Conservation (phyloP, 2,888 invertebrate species). For the Conus canariensis region DNA sequence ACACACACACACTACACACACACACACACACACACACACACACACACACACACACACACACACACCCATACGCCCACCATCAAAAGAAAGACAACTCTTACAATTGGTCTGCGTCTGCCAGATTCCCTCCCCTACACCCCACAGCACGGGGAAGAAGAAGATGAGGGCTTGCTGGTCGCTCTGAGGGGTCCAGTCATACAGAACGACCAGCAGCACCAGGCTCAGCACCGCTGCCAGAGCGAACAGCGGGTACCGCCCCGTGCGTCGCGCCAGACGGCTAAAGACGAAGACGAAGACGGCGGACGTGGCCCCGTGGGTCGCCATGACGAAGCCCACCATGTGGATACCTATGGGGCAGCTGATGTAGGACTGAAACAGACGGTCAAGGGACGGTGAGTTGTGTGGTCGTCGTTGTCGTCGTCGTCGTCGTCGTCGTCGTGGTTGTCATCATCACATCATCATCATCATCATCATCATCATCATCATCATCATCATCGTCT, state of each 20-base stretch:
- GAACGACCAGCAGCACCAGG: constrained; percentile 56
- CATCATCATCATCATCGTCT: too few relatives aligned
- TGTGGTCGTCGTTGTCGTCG: background rate
- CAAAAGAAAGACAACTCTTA: constrained; percentile 44
- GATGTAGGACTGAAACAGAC: constrained; percentile 62
- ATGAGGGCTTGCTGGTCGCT: constrained; percentile 51
- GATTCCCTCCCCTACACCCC: constrained; percentile 68
- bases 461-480: too few relatives aligned
- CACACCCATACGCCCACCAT: background rate
- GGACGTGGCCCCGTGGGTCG: constrained; percentile 63
- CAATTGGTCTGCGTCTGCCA: constrained; percentile 69
- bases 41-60: constrained; percentile 15
- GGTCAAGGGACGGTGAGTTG: background rate
- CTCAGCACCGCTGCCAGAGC: constrained; percentile 57
- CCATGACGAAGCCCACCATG: constrained; percentile 70
- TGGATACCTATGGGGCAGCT: constrained; percentile 68
- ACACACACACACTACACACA: background rate
- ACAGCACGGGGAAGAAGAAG: constrained; percentile 60
- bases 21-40: background rate
- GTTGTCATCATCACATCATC: too few relatives aligned
- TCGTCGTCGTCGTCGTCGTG: too few relatives aligned
- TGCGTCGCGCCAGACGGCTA: constrained; percentile 59
- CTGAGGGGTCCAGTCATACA: constrained; percentile 61
- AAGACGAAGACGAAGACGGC: constrained; percentile 61
- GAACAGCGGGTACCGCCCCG: constrained; percentile 63